phyloP scores from a whole-genome alignment of 2,113 vertebrate species.

The Prolemur simus region DNA sequence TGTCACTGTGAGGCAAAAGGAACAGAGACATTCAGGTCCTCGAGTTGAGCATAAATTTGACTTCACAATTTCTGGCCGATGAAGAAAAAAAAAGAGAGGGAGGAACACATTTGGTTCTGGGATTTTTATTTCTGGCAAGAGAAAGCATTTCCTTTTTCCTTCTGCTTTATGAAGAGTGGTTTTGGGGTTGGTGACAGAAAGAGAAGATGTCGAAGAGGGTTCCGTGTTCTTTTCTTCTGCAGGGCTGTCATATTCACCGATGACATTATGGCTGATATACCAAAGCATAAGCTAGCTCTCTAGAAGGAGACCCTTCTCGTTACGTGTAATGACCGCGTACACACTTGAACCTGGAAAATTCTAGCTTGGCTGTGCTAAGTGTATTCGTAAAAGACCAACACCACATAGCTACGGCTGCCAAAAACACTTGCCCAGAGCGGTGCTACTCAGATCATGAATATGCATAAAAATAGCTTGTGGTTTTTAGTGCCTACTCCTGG shows the following conservation, averaged over 20 bases:
- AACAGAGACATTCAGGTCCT: not conserved
- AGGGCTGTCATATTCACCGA: fast-evolving
- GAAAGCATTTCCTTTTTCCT: not conserved
- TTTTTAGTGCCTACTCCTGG: not conserved
- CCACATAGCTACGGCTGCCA: not conserved
- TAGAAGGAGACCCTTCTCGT: not conserved
- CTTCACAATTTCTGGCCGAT: not conserved
- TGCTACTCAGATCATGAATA: not conserved
- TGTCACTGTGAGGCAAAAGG: not conserved
- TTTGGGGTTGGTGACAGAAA: not conserved
- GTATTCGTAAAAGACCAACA: not conserved
- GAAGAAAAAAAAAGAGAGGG: not conserved
- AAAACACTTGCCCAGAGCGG: not conserved
- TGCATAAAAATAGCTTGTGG: not conserved
- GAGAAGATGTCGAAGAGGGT: not conserved
- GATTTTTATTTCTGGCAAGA: not conserved
- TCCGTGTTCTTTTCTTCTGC: not conserved
- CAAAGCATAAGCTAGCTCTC: not conserved
- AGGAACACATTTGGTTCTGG: not conserved
- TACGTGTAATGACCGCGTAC: too few species aligned
- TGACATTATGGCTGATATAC: not conserved
- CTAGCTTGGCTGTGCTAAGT: not conserved
- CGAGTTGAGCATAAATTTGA: not conserved
- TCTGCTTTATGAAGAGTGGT: not conserved
- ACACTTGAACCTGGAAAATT: too few species aligned